Conservation (phyloP, 2,797 vertebrate species). For the Coranthus polyacanthus region DNA sequence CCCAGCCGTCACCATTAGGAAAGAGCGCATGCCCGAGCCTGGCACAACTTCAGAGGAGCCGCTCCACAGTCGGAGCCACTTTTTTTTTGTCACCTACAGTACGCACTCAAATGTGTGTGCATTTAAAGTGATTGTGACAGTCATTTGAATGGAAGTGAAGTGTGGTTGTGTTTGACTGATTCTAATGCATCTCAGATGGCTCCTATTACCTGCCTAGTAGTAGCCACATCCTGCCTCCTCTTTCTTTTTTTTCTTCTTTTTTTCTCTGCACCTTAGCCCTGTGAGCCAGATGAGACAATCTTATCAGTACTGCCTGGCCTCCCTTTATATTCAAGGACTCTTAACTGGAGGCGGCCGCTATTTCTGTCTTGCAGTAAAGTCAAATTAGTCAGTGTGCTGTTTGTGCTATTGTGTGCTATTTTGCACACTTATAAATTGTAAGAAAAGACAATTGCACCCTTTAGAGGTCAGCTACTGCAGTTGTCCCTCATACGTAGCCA, state of each 20-base stretch:
- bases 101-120: slow-evolving; percentile 46
- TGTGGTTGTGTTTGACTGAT: slow-evolving; percentile 79
- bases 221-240: slow-evolving; percentile 74
- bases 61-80: slow-evolving; percentile 45
- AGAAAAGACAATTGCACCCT: slow-evolving; percentile 45
- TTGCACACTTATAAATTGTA: slow-evolving; percentile 45
- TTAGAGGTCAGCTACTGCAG: slow-evolving; percentile 18
- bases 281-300: slow-evolving; percentile 79
- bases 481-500: slow-evolving; percentile 4
- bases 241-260: slow-evolving; percentile 24
- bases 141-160: slow-evolving; percentile 73
- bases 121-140: slow-evolving; percentile 69
- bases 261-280: slow-evolving; percentile 64
- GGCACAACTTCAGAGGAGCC: slow-evolving; percentile 74
- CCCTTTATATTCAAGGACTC: slow-evolving; percentile 77
- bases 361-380: slow-evolving; percentile 72
- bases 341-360: slow-evolving; percentile 75
- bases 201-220: slow-evolving; percentile 79
- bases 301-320: slow-evolving; percentile 76
- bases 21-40: slow-evolving; percentile 69
- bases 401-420: slow-evolving; percentile 61
- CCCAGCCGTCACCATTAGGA: slow-evolving; percentile 79
- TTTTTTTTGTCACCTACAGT: slow-evolving; percentile 46
- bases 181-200: slow-evolving; percentile 80
- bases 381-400: slow-evolving; percentile 71